These are phyloP conservation scores for Gymnoscopelus braueri DNA, from an alignment of 2,797 vertebrate species.

Conservation along the genomic window DNA sequence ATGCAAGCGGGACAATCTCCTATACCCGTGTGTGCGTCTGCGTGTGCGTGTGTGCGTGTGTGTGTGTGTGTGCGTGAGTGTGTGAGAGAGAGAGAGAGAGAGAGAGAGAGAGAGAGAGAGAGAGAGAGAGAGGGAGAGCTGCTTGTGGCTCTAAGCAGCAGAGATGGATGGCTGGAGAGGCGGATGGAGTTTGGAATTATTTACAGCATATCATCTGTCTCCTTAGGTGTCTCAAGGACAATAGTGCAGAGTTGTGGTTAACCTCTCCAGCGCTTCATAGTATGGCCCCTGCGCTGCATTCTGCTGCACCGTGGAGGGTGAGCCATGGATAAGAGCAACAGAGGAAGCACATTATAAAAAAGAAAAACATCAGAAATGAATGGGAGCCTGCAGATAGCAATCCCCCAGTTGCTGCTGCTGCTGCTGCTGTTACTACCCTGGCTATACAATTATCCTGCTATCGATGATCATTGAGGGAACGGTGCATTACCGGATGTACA, in stretches of 20 bases:
- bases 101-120: neutral
- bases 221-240: conserved; percentile 49
- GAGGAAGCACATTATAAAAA: conserved; percentile 59
- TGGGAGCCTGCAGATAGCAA: conserved; percentile 60
- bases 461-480: conserved; percentile 58
- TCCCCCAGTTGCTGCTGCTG: conserved; percentile 48
- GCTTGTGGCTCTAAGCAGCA: too few relatives aligned
- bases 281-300: conserved; percentile 39
- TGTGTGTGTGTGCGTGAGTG: neutral
- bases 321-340: conserved; percentile 64
- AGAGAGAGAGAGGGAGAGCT: neutral
- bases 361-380: conserved; percentile 60
- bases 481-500: conserved; percentile 32
- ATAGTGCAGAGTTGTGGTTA: conserved; percentile 49
- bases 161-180: neutral
- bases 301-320: conserved; percentile 50
- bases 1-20: too few relatives aligned
- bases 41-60: neutral
- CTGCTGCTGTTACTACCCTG: conserved; percentile 1
- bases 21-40: neutral
- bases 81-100: conserved; percentile 6
- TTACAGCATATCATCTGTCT: conserved; percentile 5
- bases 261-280: conserved; percentile 64
- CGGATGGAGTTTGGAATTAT: conserved; percentile 1
- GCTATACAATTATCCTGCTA: conserved; percentile 21